Evolutionary conservation across 2,888 invertebrate genomes (phyloP).

Genomic region (Eristalis pertinax): DNA sequence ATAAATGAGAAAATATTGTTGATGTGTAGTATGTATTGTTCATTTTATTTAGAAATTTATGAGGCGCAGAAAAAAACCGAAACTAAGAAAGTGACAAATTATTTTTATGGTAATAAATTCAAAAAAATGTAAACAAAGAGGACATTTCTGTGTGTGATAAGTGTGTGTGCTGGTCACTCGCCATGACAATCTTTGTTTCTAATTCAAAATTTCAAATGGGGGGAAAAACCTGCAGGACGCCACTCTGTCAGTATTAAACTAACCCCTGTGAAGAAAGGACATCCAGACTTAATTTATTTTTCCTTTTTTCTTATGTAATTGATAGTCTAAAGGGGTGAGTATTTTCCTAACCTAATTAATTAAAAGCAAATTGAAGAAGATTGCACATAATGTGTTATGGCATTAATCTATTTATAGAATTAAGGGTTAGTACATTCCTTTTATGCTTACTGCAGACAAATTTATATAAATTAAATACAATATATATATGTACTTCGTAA

Average conservation of each 20-base stretch:
- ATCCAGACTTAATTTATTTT: slow-evolving; percentile 36
- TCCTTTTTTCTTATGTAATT: slow-evolving; percentile 30
- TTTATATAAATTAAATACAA: neutral
- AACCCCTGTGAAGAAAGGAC: slow-evolving; percentile 45
- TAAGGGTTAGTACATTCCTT: neutral
- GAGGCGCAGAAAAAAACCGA: slow-evolving; percentile 16
- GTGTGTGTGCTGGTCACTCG: slow-evolving; percentile 32
- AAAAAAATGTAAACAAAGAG: neutral
- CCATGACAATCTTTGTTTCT: slow-evolving; percentile 48
- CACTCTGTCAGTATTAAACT: slow-evolving; percentile 61
- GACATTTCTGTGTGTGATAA: neutral
- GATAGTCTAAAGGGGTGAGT: slow-evolving; percentile 38
- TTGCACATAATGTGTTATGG: slow-evolving; percentile 38
- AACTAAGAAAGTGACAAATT: slow-evolving; percentile 50
- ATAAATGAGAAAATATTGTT: slow-evolving; percentile 30
- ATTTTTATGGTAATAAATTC: slow-evolving; percentile 54
- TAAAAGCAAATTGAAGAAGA: slow-evolving; percentile 52
- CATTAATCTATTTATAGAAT: slow-evolving; percentile 35
- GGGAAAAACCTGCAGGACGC: slow-evolving; percentile 35
- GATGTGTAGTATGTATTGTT: slow-evolving; percentile 6
- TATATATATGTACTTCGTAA: neutral
- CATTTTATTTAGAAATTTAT: slow-evolving; percentile 36
- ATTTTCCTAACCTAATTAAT: slow-evolving; percentile 51
- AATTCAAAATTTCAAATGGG: slow-evolving; percentile 27
- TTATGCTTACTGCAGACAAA: neutral